A percentile compares a stretch with the other conserved stretches of the same genome.
phyloP scores from a whole-genome alignment of 2,113 vertebrate genomes.

The Rhynchomys soricoides region DNA sequence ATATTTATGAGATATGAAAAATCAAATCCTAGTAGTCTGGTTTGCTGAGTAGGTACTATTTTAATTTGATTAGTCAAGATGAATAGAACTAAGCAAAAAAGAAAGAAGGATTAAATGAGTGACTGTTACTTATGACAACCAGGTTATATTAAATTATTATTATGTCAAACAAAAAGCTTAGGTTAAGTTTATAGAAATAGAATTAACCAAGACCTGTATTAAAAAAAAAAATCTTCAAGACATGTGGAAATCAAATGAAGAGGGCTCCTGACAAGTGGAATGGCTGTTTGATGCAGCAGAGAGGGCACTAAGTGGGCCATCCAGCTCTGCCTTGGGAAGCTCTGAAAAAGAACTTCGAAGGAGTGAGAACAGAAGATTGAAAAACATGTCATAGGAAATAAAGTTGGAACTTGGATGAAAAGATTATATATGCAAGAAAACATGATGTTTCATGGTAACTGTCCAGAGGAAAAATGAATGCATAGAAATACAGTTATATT shows the following conservation, averaged over 20 bases:
- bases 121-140: not conserved
- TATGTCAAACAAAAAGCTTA: not conserved
- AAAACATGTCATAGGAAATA: rapidly evolving
- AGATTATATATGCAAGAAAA: not conserved
- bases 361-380: not conserved
- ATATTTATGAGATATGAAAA: not conserved
- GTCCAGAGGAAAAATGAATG: not conserved
- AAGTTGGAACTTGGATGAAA: not conserved
- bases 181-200: not conserved
- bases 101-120: not conserved
- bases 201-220: not conserved
- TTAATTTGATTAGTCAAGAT: not conserved
- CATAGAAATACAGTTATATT: not conserved
- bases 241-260: not conserved
- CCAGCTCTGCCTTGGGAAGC: rapidly evolving
- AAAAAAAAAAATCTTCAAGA: not conserved
- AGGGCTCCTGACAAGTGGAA: not conserved
- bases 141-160: not conserved
- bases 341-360: not conserved
- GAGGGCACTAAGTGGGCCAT: not conserved
- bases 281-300: not conserved
- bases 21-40: not conserved
- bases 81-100: not conserved
- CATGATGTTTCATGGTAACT: not conserved
- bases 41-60: not conserved